A percentile compares a stretch with the other conserved stretches of the same genome.
Evolutionary conservation across 2,113 vertebrate species (phyloP).

Genomic region (Edolisoma coerulescens): DNA sequence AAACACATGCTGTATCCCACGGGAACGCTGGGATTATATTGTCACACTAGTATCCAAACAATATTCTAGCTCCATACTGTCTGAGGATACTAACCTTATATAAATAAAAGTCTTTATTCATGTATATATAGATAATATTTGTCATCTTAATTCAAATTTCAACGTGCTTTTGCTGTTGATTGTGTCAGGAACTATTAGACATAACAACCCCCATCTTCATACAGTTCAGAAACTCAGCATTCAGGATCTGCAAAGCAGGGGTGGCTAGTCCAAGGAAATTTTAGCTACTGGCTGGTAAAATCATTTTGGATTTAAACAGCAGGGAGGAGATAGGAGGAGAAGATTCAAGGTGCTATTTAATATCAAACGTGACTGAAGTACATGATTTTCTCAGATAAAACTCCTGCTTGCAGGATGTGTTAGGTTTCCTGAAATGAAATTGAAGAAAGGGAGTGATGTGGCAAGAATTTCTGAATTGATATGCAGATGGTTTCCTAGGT

Average conservation of each 20-base stretch:
- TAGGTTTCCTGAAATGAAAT: not conserved
- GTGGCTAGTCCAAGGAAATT: not conserved
- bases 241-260: not conserved
- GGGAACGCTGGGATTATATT: not conserved
- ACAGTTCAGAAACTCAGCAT: not conserved
- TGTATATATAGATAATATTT: not conserved
- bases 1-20: not conserved
- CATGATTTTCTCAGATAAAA: not conserved
- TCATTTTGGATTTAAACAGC: not conserved
- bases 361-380: not conserved
- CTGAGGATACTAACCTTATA: slow-evolving; percentile 8
- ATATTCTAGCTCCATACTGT: slow-evolving; percentile 25
- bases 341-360: not conserved
- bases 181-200: not conserved
- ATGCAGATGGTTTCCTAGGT: not conserved
- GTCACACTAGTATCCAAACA: slow-evolving; percentile 31
- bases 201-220: not conserved
- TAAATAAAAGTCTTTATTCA: slow-evolving; percentile 13
- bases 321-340: not conserved
- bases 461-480: not conserved
- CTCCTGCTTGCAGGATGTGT: not conserved
- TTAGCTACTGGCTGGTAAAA: not conserved
- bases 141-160: slow-evolving; percentile 21
- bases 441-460: not conserved
- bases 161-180: not conserved